Evolutionary conservation across 2,888 invertebrate species (phyloP).

Genomic region (Yponomeuta plumbellus): DNA sequence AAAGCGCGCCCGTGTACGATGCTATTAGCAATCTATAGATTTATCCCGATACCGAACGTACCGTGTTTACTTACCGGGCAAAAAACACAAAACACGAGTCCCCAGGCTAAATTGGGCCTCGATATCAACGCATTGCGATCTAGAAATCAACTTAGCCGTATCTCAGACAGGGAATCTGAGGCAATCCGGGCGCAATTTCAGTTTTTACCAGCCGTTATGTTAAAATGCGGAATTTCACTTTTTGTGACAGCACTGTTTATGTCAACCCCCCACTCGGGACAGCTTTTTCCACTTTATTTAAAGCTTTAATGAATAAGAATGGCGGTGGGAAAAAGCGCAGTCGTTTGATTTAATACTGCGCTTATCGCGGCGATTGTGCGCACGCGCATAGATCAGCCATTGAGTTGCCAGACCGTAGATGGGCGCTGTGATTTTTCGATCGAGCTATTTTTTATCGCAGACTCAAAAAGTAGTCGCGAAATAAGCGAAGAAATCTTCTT

Average conservation of each 20-base stretch:
- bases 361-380: slow-evolving; percentile 46
- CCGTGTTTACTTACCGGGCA: background rate
- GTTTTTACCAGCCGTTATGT: slow-evolving; percentile 44
- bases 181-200: slow-evolving; percentile 25
- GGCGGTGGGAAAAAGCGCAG: slow-evolving; percentile 53
- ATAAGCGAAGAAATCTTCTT: too few species aligned
- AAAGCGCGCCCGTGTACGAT: too few species aligned
- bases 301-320: slow-evolving; percentile 73
- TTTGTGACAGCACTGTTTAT: slow-evolving; percentile 48
- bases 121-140: slow-evolving; percentile 13
- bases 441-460: background rate
- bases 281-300: slow-evolving; percentile 66
- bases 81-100: background rate
- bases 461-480: background rate
- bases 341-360: slow-evolving; percentile 60
- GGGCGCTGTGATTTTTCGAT: slow-evolving; percentile 2
- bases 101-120: slow-evolving; percentile 11
- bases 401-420: background rate
- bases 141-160: slow-evolving; percentile 19
- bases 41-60: slow-evolving; percentile 2
- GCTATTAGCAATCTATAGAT: slow-evolving; percentile 1
- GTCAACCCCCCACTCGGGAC: slow-evolving; percentile 64
- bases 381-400: slow-evolving; percentile 22
- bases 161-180: slow-evolving; percentile 32
- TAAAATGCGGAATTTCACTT: slow-evolving; percentile 40